These are phyloP conservation scores for Zaprionus davidi DNA, from an alignment of 1,140 invertebrate species.

Conservation along the genomic window DNA sequence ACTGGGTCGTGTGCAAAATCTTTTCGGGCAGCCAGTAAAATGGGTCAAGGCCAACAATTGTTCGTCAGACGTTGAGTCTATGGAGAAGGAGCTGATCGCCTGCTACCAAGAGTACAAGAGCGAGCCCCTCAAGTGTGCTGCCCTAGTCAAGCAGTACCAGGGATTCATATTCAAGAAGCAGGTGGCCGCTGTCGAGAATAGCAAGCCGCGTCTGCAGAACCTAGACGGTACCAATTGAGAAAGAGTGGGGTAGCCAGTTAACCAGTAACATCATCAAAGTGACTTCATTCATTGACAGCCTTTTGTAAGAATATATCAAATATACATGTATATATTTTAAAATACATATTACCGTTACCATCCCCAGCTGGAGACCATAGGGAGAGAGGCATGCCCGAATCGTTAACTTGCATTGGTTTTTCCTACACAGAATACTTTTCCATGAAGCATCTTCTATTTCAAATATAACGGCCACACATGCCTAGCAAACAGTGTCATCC, in stretches of 20 bases:
- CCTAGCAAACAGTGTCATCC: conserved; percentile 3
- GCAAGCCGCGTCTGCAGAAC: neutral
- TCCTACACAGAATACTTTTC: neutral
- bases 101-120: conserved; percentile 52
- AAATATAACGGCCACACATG: conserved; percentile 24
- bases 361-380: neutral
- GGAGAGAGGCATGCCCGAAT: neutral
- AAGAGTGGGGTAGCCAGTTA: neutral
- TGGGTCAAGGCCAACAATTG: conserved; percentile 55
- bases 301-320: neutral
- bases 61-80: conserved; percentile 37
- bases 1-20: conserved; percentile 51
- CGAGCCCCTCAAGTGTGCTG: conserved; percentile 59
- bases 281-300: conserved; percentile 7
- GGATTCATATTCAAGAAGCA: conserved; percentile 56
- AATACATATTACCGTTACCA: neutral
- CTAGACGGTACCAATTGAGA: neutral
- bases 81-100: conserved; percentile 49
- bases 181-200: conserved; percentile 29
- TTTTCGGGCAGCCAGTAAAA: conserved; percentile 49
- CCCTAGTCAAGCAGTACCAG: conserved; percentile 60
- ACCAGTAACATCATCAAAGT: neutral
- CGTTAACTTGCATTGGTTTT: conserved; percentile 3
- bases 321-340: neutral
- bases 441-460: neutral